These are phyloP conservation scores for Druon quercuslanigerum DNA, from an alignment of 1,140 invertebrate species.

Conservation along the genomic window DNA sequence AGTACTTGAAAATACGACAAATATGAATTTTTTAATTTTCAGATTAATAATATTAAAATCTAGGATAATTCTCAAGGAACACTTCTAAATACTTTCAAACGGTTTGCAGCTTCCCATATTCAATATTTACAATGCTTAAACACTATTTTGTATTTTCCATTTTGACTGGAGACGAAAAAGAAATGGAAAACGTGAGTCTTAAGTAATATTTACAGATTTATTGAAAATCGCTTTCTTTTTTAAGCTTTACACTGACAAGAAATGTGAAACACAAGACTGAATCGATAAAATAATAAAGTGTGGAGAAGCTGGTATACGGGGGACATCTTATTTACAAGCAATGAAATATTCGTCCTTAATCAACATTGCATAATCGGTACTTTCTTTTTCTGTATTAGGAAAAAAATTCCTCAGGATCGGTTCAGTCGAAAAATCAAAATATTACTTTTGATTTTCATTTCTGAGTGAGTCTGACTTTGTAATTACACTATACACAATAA, in stretches of 20 bases:
- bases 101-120: not conserved
- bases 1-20: no score
- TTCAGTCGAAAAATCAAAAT: not conserved
- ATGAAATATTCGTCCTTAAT: not conserved
- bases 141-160: constrained; percentile 5
- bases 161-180: not conserved
- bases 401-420: not conserved
- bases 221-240: constrained; percentile 3
- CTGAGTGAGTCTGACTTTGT: not conserved
- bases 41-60: no score
- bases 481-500: constrained; percentile 13
- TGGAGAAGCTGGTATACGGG: not conserved
- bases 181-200: not conserved
- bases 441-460: not conserved
- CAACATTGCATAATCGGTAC: no score
- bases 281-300: constrained; percentile 2
- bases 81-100: constrained; percentile 1
- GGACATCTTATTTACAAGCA: constrained; percentile 2
- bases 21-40: no score
- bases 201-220: constrained; percentile 28
- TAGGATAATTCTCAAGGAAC: no score
- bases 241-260: constrained; percentile 4
- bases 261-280: not conserved
- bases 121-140: constrained; percentile 18
- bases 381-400: no score